phyloP scores from a whole-genome alignment of 2,888 invertebrate genomes.

The Pycnomerus fuliginosus region DNA sequence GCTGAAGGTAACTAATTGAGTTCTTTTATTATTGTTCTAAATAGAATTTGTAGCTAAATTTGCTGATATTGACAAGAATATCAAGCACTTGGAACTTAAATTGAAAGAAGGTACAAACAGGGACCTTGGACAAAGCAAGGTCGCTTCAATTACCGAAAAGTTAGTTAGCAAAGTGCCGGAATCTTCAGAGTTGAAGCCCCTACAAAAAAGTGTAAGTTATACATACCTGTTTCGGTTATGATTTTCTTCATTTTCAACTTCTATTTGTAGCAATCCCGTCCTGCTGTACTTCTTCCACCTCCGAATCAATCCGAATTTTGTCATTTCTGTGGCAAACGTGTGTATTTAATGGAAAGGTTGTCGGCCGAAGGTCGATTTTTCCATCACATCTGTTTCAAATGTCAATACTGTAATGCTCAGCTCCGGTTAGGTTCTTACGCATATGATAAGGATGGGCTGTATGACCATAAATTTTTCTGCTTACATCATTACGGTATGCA shows the following conservation, averaged over 20 bases:
- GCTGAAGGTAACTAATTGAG: conserved; percentile 48
- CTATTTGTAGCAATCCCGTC: conserved; percentile 55
- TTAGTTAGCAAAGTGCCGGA: conserved; percentile 55
- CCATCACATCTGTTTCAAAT: conserved; percentile 89
- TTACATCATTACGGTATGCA: conserved; percentile 70
- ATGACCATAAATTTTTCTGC: conserved; percentile 73
- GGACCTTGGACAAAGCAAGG: conserved; percentile 72
- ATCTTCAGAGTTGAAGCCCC: conserved; percentile 32
- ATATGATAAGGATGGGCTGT: conserved; percentile 68
- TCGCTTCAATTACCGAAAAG: conserved; percentile 85
- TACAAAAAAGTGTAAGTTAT: conserved; percentile 58
- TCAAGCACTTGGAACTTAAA: conserved; percentile 70
- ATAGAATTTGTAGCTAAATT: conserved; percentile 58
- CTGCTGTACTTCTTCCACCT: conserved; percentile 61
- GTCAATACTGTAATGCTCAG: conserved; percentile 86
- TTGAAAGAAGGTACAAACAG: conserved; percentile 75
- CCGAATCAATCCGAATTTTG: conserved; percentile 73
- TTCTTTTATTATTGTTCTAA: conserved; percentile 6
- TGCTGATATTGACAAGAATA: conserved; percentile 70
- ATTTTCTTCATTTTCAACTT: conserved; percentile 9
- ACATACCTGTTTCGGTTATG: neutral
- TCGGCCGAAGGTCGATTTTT: conserved; percentile 87
- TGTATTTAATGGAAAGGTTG: conserved; percentile 91
- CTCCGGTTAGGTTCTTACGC: conserved; percentile 78
- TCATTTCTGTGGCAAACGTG: conserved; percentile 87